phyloP scores from a whole-genome alignment of 2,113 vertebrate genomes.

The Epinephelus moara region DNA sequence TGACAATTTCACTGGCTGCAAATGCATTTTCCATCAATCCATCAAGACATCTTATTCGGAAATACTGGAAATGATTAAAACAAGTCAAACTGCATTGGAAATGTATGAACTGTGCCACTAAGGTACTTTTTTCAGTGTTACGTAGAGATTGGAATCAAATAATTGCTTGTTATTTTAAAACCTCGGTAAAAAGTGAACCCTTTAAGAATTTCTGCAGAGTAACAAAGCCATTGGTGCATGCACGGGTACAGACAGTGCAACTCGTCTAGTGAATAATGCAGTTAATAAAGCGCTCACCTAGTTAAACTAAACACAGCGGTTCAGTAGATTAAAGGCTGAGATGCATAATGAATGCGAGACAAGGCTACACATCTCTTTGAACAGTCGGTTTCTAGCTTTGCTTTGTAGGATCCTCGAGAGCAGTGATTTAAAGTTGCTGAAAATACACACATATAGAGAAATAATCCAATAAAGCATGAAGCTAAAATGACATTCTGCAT shows the following conservation, averaged over 20 bases:
- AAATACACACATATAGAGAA: neutral
- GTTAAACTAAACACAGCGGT: slow-evolving; percentile 49
- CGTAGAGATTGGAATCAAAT: neutral
- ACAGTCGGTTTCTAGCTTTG: slow-evolving; percentile 17
- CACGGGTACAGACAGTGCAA: neutral
- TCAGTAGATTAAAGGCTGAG: slow-evolving; percentile 69
- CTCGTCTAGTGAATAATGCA: slow-evolving; percentile 49
- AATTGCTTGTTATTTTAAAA: slow-evolving; percentile 12
- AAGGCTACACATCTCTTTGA: slow-evolving; percentile 23
- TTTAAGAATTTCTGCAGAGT: neutral
- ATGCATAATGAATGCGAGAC: slow-evolving; percentile 63
- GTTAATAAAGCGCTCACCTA: slow-evolving; percentile 64
- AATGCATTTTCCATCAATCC: neutral
- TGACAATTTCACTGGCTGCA: neutral
- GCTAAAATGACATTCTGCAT: neutral
- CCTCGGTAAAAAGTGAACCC: neutral
- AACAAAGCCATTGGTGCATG: slow-evolving; percentile 11
- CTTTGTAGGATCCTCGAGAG: neutral
- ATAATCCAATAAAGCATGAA: neutral
- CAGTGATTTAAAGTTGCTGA: neutral
- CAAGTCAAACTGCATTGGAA: neutral
- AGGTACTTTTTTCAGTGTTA: neutral
- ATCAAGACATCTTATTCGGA: neutral
- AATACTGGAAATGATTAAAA: neutral
- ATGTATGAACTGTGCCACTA: neutral